phyloP scores from a whole-genome alignment of 2,888 invertebrate genomes.

The Aspidiotus destructor region DNA sequence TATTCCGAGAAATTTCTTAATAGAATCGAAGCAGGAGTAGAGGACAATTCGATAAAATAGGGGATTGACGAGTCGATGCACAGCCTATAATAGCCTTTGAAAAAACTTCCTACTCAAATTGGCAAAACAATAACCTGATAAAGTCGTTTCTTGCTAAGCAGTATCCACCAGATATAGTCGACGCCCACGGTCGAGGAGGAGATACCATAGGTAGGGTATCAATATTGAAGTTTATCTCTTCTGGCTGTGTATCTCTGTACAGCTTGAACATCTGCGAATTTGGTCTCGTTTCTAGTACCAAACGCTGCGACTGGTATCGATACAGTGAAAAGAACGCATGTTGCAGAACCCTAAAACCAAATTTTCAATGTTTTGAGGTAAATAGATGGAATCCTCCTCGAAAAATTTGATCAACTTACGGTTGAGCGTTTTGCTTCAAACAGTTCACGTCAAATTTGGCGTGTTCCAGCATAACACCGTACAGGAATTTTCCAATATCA shows the following conservation, averaged over 20 bases:
- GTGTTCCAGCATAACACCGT: conserved; percentile 74
- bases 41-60: too few species aligned
- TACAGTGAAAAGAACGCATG: conserved; percentile 74
- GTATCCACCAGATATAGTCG: conserved; percentile 61
- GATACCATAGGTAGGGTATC: conserved; percentile 63
- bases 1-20: too few species aligned
- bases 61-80: neutral
- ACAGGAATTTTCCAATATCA: conserved; percentile 72
- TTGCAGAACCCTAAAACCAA: conserved; percentile 49
- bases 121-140: conserved; percentile 43
- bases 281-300: conserved; percentile 55
- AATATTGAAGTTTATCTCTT: conserved; percentile 62
- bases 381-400: neutral
- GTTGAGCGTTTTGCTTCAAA: conserved; percentile 47
- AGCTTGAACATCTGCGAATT: conserved; percentile 66
- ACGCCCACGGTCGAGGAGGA: conserved; percentile 80
- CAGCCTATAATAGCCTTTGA: neutral
- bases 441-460: conserved; percentile 70
- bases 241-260: conserved; percentile 56
- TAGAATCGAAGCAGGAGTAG: too few species aligned
- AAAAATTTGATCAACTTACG: conserved; percentile 19
- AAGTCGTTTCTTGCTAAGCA: conserved; percentile 57
- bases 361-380: conserved; percentile 9
- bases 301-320: conserved; percentile 43
- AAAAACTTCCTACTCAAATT: neutral